Evolutionary conservation across 2,888 invertebrate species (phyloP).

Genomic region (Xylota sylvarum): DNA sequence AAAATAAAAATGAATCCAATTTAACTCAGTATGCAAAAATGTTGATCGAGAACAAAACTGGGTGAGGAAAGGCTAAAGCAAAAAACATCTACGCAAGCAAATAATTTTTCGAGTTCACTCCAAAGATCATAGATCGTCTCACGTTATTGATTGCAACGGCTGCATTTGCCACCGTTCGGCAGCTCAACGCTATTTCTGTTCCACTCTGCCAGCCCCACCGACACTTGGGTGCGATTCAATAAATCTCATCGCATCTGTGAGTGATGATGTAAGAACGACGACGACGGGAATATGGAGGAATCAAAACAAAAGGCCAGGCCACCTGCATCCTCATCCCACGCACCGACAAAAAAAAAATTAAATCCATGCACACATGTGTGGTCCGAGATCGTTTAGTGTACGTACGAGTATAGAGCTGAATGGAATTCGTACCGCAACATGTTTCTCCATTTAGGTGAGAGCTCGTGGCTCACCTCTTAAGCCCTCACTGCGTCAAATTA

Average conservation of each 20-base stretch:
- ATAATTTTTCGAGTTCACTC: constrained; percentile 58
- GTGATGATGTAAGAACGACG: constrained; percentile 71
- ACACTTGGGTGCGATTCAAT: constrained; percentile 62
- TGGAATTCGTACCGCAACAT: constrained; percentile 61
- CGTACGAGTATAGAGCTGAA: background rate
- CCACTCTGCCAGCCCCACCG: constrained; percentile 33
- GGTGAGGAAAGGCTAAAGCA: constrained; percentile 13
- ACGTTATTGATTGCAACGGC: constrained; percentile 69
- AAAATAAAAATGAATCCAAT: constrained; percentile 36
- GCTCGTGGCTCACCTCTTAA: constrained; percentile 38
- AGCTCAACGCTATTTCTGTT: constrained; percentile 56
- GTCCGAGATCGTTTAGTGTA: constrained; percentile 51
- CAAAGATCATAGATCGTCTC: constrained; percentile 73
- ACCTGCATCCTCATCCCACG: constrained; percentile 77
- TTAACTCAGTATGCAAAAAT: constrained; percentile 38
- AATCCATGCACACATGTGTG: constrained; percentile 65
- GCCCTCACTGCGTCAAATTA: constrained; percentile 61
- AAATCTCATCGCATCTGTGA: constrained; percentile 72
- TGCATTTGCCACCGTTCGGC: constrained; percentile 50
- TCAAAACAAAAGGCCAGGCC: constrained; percentile 75
- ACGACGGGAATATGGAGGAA: constrained; percentile 62
- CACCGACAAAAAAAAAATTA: constrained; percentile 43
- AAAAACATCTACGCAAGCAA: constrained; percentile 45
- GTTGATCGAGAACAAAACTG: constrained; percentile 24
- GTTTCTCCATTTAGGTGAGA: constrained; percentile 55